Evolutionary conservation across 2,888 invertebrate genomes (phyloP), one percentile per base, ranked within the genome.

Genomic region (Calliopum simillimum): DNA sequence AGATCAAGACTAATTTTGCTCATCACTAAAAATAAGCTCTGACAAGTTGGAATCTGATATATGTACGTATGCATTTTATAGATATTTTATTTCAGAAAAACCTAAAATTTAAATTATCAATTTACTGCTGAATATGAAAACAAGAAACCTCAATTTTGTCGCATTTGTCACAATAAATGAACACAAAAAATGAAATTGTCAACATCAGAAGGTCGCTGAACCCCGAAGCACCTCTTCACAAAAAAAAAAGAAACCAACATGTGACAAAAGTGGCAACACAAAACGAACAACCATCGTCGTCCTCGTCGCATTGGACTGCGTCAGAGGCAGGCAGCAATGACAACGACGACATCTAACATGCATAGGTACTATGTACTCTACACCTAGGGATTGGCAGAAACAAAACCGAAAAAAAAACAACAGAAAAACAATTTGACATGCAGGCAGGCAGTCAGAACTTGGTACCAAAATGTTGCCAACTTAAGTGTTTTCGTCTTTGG

Each of bases 391-490:
- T 41, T 41, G 41, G 13, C n/a, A 58, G 41, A 6, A 25, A 58
- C 25, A 33, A 33, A 33, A 21, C 25, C 23, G 21, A 23, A 59
- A 41, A 21, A 41, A 14, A 19, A 59, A 41, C 12, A 14, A 21
- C 19, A 14, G 53, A 62, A n/a, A 23, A 56, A 21, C 16, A 23
- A 12, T 14, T 14, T 12, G 11, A 56, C 55, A n/a, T 19, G 44
- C 61, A 61, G 46, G 19, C 46, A 19, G 2, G 19, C 33, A 65
- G 43, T 11, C 65, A 53, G 21, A 53, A 43, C 55, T 65, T 65
- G 65, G 43, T 65, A 65, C 65, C 65, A 65, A 65, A 65, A 65
- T 44, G 65, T 55, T 65, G 65, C 65, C 55, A 55, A 65, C 53
- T 65, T 65, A 65, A 65, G 65, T 65, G 65, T 23, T 21, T 53